phyloP scores from a whole-genome alignment of 2,113 vertebrate species.

The Triplophysa dalaica region DNA sequence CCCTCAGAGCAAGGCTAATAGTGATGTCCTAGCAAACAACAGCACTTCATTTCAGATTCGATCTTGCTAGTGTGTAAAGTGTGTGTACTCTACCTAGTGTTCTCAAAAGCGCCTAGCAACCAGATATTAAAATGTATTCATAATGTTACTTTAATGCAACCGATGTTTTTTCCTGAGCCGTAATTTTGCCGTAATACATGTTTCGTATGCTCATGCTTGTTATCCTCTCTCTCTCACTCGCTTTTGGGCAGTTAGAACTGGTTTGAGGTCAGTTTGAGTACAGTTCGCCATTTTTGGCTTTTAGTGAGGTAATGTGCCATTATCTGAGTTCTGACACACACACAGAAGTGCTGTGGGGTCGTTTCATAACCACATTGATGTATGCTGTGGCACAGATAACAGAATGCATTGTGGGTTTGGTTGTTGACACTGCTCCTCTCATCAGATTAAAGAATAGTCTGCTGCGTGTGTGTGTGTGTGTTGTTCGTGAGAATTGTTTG shows the following conservation, averaged over 20 bases:
- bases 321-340: background rate
- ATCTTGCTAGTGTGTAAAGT: background rate
- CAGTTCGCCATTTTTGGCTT: slow-evolving; percentile 12
- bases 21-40: slow-evolving; percentile 1
- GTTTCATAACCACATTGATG: slow-evolving; percentile 37
- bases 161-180: slow-evolving; percentile 40
- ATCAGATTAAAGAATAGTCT: slow-evolving; percentile 39
- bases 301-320: slow-evolving; percentile 4
- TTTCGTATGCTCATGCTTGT: slow-evolving; percentile 11
- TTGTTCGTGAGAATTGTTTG: no score
- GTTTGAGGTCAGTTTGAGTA: slow-evolving; percentile 32
- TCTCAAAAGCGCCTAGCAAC: background rate
- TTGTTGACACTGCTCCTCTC: slow-evolving; percentile 43
- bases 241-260: slow-evolving; percentile 6
- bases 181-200: slow-evolving; percentile 31
- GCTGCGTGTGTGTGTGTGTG: slow-evolving; percentile 25
- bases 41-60: background rate
- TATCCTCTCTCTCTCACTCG: background rate
- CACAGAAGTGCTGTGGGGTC: background rate
- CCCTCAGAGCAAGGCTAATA: background rate
- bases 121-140: slow-evolving; percentile 40
- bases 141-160: slow-evolving; percentile 38
- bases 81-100: background rate
- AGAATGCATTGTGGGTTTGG: slow-evolving; percentile 43
- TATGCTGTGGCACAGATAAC: slow-evolving; percentile 31